Evolutionary conservation across 2,797 vertebrate species (phyloP).

Genomic region (Darevskia mixta): DNA sequence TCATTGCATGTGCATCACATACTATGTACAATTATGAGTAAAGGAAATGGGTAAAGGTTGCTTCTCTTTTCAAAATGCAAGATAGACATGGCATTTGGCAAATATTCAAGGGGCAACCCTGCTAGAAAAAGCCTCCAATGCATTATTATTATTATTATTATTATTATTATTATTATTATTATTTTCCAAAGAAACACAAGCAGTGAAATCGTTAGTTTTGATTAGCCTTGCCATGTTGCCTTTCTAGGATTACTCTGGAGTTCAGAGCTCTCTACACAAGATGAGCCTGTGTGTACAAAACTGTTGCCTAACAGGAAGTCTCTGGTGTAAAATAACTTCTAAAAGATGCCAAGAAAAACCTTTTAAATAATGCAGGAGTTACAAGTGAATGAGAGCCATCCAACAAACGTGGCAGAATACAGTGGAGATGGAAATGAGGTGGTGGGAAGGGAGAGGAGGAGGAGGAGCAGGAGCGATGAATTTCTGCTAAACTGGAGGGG

Average conservation of each 20-base stretch:
- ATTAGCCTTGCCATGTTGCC: not conserved
- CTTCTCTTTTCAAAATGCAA: not conserved
- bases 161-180: too few species aligned
- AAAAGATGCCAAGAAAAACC: constrained; percentile 4
- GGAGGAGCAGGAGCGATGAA: not conserved
- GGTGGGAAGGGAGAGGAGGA: fast-evolving
- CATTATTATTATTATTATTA: too few species aligned
- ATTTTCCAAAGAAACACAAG: not conserved
- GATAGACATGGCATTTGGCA: not conserved
- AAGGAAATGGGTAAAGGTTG: not conserved
- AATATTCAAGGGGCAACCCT: not conserved
- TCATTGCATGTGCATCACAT: not conserved
- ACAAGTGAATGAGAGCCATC: not conserved
- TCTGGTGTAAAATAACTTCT: constrained; percentile 28
- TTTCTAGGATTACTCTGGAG: not conserved
- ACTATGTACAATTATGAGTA: not conserved
- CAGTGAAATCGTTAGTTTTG: not conserved
- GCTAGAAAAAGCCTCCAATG: not conserved
- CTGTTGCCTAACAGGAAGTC: not conserved
- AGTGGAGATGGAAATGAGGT: not conserved
- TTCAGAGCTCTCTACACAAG: not conserved
- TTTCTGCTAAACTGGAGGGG: constrained; percentile 29
- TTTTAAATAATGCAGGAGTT: constrained; percentile 44
- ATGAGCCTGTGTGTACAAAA: not conserved
- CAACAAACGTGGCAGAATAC: not conserved